A percentile compares a stretch with the other conserved stretches of the same genome.
Conservation (phyloP, 2,113 vertebrate species). For the Apteryx owenii region DNA sequence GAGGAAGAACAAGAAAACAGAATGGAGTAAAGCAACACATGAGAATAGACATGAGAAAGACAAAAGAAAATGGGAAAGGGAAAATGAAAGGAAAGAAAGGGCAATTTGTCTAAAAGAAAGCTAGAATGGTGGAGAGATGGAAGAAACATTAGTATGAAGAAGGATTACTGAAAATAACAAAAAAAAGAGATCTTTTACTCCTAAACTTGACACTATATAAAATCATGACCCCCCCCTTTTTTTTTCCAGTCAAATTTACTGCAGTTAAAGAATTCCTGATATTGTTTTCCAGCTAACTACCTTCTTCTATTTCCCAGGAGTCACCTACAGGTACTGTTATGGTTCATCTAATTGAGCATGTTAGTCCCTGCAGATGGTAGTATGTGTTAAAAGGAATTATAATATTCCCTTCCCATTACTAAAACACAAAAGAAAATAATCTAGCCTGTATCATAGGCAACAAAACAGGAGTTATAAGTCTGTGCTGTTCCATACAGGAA, state of each 20-base stretch:
- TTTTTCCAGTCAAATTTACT: not conserved
- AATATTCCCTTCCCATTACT: not conserved
- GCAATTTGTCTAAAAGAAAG: not conserved
- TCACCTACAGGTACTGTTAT: not conserved
- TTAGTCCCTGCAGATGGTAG: not conserved
- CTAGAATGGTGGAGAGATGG: not conserved
- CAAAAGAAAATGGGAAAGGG: not conserved
- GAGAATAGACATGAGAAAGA: not conserved
- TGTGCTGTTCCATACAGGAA: not conserved
- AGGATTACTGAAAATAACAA: not conserved
- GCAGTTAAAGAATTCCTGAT: rapidly evolving
- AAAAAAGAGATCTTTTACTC: not conserved
- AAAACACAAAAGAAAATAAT: not conserved
- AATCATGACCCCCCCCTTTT: not conserved
- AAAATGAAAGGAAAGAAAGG: not conserved
- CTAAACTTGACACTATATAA: not conserved
- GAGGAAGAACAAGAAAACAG: not conserved
- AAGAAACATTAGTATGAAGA: not conserved
- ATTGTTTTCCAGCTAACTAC: not conserved
- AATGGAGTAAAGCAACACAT: not conserved
- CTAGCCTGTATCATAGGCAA: not conserved
- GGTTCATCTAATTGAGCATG: not conserved
- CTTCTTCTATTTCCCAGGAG: not conserved
- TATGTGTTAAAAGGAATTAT: not conserved
- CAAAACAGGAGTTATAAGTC: not conserved